Evolutionary conservation across 2,797 vertebrate species (phyloP).

Genomic region (Chromobotia macracanthus): DNA sequence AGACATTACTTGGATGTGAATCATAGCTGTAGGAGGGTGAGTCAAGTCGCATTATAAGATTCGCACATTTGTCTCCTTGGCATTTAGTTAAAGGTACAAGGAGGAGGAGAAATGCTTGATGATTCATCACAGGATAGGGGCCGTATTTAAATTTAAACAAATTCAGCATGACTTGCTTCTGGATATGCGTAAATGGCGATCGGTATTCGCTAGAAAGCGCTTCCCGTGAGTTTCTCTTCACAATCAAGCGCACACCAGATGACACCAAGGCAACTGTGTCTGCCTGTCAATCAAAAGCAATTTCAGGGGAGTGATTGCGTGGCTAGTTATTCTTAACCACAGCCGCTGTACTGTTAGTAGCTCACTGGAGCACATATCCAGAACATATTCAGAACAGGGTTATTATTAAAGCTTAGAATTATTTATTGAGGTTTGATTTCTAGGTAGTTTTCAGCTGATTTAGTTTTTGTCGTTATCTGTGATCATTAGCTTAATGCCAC

Average conservation of each 20-base stretch:
- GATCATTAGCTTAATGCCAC: no score
- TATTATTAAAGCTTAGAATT: neutral
- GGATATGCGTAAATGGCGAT: conserved; percentile 26
- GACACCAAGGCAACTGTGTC: neutral
- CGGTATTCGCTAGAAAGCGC: neutral
- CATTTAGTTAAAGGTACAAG: conserved; percentile 45
- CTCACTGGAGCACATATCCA: neutral
- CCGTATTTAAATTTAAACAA: conserved; percentile 43
- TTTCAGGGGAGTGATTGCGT: neutral
- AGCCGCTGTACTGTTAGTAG: neutral
- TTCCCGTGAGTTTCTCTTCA: neutral
- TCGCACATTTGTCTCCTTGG: conserved; percentile 41
- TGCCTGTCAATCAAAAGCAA: conserved; percentile 3
- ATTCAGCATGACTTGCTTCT: conserved; percentile 20
- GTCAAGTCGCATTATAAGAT: conserved; percentile 50
- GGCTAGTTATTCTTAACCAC: conserved; percentile 19
- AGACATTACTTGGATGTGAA: conserved; percentile 47
- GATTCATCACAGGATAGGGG: conserved; percentile 42
- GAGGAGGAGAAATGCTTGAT: conserved; percentile 43
- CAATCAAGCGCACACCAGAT: neutral
- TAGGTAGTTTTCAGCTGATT: neutral
- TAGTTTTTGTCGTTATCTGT: no score
- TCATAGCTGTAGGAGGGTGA: conserved; percentile 52
- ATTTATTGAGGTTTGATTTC: neutral
- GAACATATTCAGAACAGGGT: neutral